Evolutionary conservation across 2,113 vertebrate genomes (phyloP).

Genomic region (Hippoglossus stenolepis): DNA sequence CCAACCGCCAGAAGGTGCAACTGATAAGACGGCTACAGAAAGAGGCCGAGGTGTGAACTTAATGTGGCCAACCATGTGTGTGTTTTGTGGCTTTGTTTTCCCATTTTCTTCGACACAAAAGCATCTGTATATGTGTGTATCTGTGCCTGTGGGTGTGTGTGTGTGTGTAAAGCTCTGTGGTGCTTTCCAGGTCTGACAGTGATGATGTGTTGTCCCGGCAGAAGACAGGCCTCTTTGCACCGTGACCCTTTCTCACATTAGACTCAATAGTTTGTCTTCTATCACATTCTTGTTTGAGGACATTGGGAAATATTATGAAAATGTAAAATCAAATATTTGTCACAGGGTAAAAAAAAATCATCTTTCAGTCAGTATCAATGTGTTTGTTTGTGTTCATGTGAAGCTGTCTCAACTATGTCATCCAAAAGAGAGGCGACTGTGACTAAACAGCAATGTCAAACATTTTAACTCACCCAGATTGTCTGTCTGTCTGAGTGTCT

Average conservation of each 20-base stretch:
- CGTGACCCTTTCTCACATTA: constrained; percentile 27
- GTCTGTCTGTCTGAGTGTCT: constrained; percentile 12
- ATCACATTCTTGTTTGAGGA: constrained; percentile 19
- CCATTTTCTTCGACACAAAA: not conserved
- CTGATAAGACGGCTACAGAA: constrained; percentile 46
- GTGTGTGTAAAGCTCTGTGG: constrained; percentile 2
- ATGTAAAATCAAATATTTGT: constrained; percentile 3
- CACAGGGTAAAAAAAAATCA: not conserved
- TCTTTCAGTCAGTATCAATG: constrained; percentile 1
- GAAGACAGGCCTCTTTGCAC: not conserved
- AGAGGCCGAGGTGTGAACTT: not conserved
- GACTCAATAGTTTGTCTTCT: not conserved
- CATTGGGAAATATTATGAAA: not conserved
- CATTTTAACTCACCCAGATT: constrained; percentile 64
- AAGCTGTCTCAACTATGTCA: not conserved
- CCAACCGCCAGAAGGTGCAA: constrained; percentile 38
- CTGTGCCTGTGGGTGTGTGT: not conserved
- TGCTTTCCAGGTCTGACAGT: constrained; percentile 49
- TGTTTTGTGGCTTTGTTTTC: constrained; percentile 1
- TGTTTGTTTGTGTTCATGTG: constrained; percentile 27
- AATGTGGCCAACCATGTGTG: not conserved
- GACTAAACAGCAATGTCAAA: constrained; percentile 52
- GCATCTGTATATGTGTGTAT: not conserved
- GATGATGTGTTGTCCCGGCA: constrained; percentile 57
- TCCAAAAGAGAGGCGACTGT: constrained; percentile 60